Percentiles rank a stretch among this genome's conserved stretches.
phyloP scores from a whole-genome alignment of 2,113 vertebrate species.

The Saguinus imperator region DNA sequence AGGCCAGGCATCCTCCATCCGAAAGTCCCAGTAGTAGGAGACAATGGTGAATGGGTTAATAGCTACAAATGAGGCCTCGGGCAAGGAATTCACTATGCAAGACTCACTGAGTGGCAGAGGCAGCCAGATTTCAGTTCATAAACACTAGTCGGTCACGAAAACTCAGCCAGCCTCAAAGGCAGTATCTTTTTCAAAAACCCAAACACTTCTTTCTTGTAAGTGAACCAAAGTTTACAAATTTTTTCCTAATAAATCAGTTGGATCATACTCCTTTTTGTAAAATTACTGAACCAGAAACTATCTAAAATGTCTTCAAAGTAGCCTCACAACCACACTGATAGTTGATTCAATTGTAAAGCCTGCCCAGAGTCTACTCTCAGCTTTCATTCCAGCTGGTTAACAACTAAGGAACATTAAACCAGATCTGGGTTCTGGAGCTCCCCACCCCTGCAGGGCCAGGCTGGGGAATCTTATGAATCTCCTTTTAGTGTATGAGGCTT shows the following conservation, averaged over 20 bases:
- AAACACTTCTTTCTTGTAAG: slow-evolving; percentile 48
- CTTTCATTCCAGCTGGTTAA: background rate
- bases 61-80: background rate
- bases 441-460: fast-evolving
- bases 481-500: background rate
- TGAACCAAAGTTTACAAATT: slow-evolving; percentile 1
- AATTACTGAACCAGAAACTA: slow-evolving; percentile 50
- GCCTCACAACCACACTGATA: background rate
- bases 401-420: background rate
- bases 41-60: background rate
- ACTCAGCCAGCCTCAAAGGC: background rate
- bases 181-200: slow-evolving; percentile 36
- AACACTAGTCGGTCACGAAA: background rate
- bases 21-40: fast-evolving
- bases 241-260: slow-evolving; percentile 40
- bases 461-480: background rate
- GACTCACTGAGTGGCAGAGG: background rate
- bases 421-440: background rate
- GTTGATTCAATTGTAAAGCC: background rate
- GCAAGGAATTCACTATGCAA: background rate
- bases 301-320: slow-evolving; percentile 13
- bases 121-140: background rate
- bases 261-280: slow-evolving; percentile 3
- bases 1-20: background rate
- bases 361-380: background rate